Base-by-base conservation (phyloP, 2,797 vertebrate genomes). In the Leucoraja ocellata region DNA sequence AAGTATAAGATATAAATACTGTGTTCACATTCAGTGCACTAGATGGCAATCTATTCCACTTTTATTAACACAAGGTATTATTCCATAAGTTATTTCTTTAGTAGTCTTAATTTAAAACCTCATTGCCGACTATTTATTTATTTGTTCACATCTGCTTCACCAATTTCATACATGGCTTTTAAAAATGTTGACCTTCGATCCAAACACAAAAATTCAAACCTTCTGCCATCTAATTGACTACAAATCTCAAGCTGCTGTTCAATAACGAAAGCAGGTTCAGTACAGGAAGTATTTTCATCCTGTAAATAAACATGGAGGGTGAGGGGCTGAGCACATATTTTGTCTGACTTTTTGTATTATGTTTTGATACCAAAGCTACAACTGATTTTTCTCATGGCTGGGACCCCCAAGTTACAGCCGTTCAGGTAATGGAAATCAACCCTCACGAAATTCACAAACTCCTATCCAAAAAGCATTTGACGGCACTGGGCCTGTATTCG, bases 31-130 rank as follows among this genome's bases (percentile, higher is more conserved):
- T 88, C 84, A 88, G n/a, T 88, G 63, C 84, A 88, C 84, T 88
- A 88, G 84, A 88, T 88, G 84, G 84, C 84, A 88, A 88, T 88
- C 84, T 88, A 88, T 88, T 88, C 84, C 84, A 88, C 84, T 65
- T 88, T 88, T 88, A 88, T 68, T 32, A 36, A 88, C 61, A 68
- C 84, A 68, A 68, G 61, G n/a, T 68, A 16, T 68, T 88, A 39
- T 16, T 88, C n/a, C 84, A 65, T 65, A 65, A 88, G 61, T 68
- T 88, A 88, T n/a, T 68, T 88, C 63, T 28, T 23, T 25, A 83
- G 7, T 46, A 21, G 14, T 25, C 23, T 83, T 11, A 88, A 16
- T 9, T 88, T 36, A 68, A n/a, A 84, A 88, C 3, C n/a, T 68
- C 14, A 21, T 9, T 65, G 84, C n/a, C n/a, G 65, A 32, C 14